Conservation (phyloP, 2,113 vertebrate genomes). For the Polypterus senegalus region DNA sequence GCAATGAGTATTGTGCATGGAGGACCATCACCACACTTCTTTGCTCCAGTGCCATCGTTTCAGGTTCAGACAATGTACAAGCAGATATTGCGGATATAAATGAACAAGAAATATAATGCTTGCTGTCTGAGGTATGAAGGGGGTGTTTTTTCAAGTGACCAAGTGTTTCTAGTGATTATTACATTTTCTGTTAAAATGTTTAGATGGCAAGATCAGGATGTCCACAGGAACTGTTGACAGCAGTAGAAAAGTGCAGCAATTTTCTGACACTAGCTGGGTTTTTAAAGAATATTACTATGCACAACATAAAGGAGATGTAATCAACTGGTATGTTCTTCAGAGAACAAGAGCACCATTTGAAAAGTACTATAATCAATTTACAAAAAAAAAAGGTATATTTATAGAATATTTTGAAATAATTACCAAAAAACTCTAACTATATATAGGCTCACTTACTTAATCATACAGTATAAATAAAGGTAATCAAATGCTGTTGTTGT, state of each 20-base stretch:
- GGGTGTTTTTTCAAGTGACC: too few species aligned
- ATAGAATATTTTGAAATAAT: too few species aligned
- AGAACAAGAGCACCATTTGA: constrained; percentile 15
- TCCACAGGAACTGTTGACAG: neutral
- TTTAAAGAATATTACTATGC: constrained; percentile 1
- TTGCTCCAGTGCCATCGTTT: constrained; percentile 6
- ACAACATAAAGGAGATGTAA: constrained; percentile 13
- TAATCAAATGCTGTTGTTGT: too few species aligned
- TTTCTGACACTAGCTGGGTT: constrained; percentile 8
- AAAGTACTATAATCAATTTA: constrained; percentile 5
- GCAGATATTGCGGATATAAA: constrained; percentile 10
- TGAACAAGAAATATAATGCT: neutral
- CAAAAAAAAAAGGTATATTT: too few species aligned
- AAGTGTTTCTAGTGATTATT: too few species aligned
- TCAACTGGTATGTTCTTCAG: constrained; percentile 15
- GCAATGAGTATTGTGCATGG: constrained; percentile 16
- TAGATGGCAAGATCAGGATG: neutral
- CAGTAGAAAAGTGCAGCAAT: neutral
- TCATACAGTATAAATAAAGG: too few species aligned
- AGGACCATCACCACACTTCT: constrained; percentile 10
- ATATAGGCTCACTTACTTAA: too few species aligned
- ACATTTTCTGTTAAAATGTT: neutral
- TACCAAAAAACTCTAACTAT: too few species aligned
- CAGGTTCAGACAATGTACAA: constrained; percentile 14
- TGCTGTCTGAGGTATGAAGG: too few species aligned